These are phyloP conservation scores for Oscheius sp. DNA, from an alignment of 2,888 invertebrate species.

Conservation along the genomic window DNA sequence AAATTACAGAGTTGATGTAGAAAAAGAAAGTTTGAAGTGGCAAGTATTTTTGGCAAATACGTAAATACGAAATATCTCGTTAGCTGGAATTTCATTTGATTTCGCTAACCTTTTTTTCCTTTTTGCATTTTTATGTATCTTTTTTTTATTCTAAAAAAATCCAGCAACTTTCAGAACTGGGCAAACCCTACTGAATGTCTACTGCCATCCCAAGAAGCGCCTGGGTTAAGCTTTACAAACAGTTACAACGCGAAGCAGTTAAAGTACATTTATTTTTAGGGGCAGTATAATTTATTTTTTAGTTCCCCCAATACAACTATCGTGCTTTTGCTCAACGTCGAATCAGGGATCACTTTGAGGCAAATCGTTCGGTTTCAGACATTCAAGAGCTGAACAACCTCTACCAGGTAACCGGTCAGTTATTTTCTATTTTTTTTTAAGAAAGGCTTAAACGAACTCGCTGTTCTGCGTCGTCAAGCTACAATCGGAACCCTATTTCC, in stretches of 20 bases:
- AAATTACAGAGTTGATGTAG: not conserved
- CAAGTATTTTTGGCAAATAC: not conserved
- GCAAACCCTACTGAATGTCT: constrained; percentile 33
- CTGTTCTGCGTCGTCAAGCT: constrained; percentile 53
- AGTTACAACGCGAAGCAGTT: constrained; percentile 60
- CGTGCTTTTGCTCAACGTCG: constrained; percentile 67
- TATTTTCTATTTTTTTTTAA: constrained; percentile 32
- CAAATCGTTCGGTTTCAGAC: constrained; percentile 53
- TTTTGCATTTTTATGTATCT: not conserved
- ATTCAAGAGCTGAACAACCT: constrained; percentile 47
- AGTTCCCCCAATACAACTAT: constrained; percentile 69
- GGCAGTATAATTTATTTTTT: constrained; percentile 4
- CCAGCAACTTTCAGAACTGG: not conserved
- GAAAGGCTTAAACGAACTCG: constrained; percentile 47
- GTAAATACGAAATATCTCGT: not conserved
- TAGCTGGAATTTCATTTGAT: not conserved
- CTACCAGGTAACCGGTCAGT: constrained; percentile 45
- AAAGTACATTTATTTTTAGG: constrained; percentile 44
- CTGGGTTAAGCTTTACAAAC: constrained; percentile 66
- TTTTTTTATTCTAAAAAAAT: not conserved
- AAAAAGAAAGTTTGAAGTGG: not conserved
- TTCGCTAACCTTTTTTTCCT: not conserved
- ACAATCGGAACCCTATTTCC: constrained; percentile 55
- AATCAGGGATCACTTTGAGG: constrained; percentile 67
- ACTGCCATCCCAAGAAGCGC: constrained; percentile 47